A percentile compares a stretch with the other conserved stretches of the same genome.
phyloP scores from a whole-genome alignment of 2,113 vertebrate species.

The Drymodes brunneopygia region DNA sequence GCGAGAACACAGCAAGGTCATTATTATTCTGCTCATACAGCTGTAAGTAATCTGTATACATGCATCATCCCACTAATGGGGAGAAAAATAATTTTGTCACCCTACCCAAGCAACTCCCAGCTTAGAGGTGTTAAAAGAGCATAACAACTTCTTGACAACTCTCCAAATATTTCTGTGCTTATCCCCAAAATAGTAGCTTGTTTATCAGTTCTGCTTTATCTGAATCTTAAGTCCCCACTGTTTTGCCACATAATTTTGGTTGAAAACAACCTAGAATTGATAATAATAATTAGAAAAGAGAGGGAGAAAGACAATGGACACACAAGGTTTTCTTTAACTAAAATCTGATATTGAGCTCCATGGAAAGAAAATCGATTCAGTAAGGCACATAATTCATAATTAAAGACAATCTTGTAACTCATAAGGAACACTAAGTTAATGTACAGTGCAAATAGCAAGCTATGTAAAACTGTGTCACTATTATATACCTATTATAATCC shows the following conservation, averaged over 20 bases:
- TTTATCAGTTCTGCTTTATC: neutral
- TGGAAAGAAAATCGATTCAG: neutral
- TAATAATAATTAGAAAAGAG: neutral
- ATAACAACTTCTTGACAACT: neutral
- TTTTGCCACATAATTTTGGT: neutral
- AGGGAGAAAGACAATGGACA: neutral
- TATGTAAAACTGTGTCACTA: neutral
- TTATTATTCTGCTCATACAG: conserved; percentile 11
- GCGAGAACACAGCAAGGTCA: neutral
- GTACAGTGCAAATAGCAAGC: neutral
- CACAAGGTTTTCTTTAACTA: neutral
- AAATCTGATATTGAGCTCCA: neutral
- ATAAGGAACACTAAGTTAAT: neutral
- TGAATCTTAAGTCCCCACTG: neutral
- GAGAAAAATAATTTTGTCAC: neutral
- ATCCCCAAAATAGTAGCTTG: neutral
- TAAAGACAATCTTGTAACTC: neutral
- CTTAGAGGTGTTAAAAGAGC: neutral
- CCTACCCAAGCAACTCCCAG: neutral
- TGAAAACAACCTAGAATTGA: neutral
- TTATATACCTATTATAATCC: neutral
- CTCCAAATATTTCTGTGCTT: neutral
- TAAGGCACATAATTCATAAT: neutral
- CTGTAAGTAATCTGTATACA: neutral
- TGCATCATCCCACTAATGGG: neutral